Evolutionary conservation across 2,113 vertebrate species (phyloP), one percentile per base, ranked within the genome.

Genomic region (Excalfactoria chinensis): DNA sequence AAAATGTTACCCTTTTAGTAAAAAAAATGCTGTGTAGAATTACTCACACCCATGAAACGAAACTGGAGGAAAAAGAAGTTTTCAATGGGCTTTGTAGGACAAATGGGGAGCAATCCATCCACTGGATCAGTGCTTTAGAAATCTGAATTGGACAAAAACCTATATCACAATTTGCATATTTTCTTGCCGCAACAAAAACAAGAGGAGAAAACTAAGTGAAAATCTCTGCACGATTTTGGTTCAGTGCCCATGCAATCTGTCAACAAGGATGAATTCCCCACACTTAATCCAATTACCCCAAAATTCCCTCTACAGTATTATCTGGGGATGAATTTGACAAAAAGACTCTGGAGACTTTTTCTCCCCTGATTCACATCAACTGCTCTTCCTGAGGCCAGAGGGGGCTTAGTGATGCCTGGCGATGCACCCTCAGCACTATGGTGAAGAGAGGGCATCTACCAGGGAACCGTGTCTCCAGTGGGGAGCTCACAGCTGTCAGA

Each of bases 221-320:
- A 86, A 43, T 5, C 23, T 66, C 35, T 51, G n/a, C 79, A 10
- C 3, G 51, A 80, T 53, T 81, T 11, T 96, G 89, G 72, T 92
- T 67, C 19, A 1, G 84, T 93, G 91, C 95, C 93, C 89, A 82
- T 22, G 56, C 87, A 88, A 77, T 93, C 93, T 94, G 96, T 96
- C 94, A 83, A 4, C 82, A 58, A 76, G 87, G 72, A 88, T 72
- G 44, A 93, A 86, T 93, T 89, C 93, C 93, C 88, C 87, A 83
- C 59, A 48, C 82, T 92, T 95, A 95, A 96, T 94, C 89, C 89
- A 96, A 92, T 91, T 86, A 88, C 20, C 85, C 81, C 85, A 80
- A 88, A 92, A 87, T 51, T 80, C 89, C 68, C 72, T 68, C 4
- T 28, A 2, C 78, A 80, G 48, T 80, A 85, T 91, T 91, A 91